Base-by-base conservation (phyloP, 1,140 invertebrate species). In the Drosophila pectinifera region DNA sequence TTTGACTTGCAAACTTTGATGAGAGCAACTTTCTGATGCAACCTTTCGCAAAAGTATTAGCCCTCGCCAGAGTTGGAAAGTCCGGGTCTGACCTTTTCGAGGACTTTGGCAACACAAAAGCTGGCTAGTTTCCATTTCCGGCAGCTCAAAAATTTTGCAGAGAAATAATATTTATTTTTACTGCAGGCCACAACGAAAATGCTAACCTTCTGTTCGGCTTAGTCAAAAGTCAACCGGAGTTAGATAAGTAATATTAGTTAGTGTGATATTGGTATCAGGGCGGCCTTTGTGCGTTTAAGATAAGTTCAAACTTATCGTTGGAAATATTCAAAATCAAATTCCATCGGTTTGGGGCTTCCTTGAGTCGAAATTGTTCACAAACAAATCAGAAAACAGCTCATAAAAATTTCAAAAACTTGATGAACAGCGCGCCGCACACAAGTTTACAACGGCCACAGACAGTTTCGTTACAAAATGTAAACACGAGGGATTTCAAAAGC, bases 201-300 rank as follows among this genome's bases (percentile, higher is more conserved):
- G 24, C 7, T 41, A 70, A 55, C 72, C 72, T 74, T 74, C 41
- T 41, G 43, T 24, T 31, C 24, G 16, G 58, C 59, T 74, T 64
- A 46, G 59, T 53, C 36, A 49, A 74, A 73, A 73, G 69, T 62
- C 69, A 73, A 38, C 56, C 26, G 49, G 41, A 38, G 38, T 56
- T 49, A 74, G 72, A 74, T 74, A 74, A 74, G 72, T 74, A 14
- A 55, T 74, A 74, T 55, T 74, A 74, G 51, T 63, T 64, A 31
- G 13, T n/a, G 10, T 57, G 64, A 31, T 46, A 72, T 72, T 57
- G 72, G 55, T 74, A 74, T 42, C 58, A 53, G 49, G 6, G 1
- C 7, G 68, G 65, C 51, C 34, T 70, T 28, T 57, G 49, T 24
- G 42, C 51, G 20, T 57, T 42, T 56, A 36, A 64, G 70, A 74